These are phyloP conservation scores for Patella depressa DNA, from an alignment of 2,888 invertebrate species.

Conservation along the genomic window DNA sequence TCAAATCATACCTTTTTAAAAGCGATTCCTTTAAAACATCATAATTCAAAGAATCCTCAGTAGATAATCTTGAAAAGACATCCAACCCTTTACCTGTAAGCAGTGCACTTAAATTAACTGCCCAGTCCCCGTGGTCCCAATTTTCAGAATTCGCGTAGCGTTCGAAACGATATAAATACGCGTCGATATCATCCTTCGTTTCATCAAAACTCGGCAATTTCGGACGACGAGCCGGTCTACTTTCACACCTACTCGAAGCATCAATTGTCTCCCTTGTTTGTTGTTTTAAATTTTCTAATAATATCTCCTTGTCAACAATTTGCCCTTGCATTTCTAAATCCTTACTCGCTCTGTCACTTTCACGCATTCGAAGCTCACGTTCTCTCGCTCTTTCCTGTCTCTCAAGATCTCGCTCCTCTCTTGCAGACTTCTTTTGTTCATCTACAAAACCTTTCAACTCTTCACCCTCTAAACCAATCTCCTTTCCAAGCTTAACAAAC, in stretches of 20 bases:
- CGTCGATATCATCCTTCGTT: constrained; percentile 1
- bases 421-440: too few species aligned
- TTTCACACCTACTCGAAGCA: not conserved
- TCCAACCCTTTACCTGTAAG: constrained; percentile 12
- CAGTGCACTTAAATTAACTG: not conserved
- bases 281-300: not conserved
- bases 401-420: not conserved
- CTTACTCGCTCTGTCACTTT: not conserved
- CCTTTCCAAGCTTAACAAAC: not conserved
- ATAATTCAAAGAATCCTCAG: not conserved
- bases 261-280: not conserved
- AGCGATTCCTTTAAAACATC: not conserved
- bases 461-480: not conserved
- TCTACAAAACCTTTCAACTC: not conserved
- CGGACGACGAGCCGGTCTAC: not conserved
- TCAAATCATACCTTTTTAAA: not conserved
- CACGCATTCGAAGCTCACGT: not conserved
- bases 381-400: not conserved
- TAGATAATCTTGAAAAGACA: constrained; percentile 1
- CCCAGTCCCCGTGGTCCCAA: not conserved
- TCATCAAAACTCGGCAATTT: constrained; percentile 14
- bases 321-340: not conserved
- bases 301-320: not conserved
- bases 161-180: constrained; percentile 5
- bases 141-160: not conserved